These are phyloP conservation scores for Lacerta bilineata DNA, from an alignment of 2,797 vertebrate species.

Conservation along the genomic window DNA sequence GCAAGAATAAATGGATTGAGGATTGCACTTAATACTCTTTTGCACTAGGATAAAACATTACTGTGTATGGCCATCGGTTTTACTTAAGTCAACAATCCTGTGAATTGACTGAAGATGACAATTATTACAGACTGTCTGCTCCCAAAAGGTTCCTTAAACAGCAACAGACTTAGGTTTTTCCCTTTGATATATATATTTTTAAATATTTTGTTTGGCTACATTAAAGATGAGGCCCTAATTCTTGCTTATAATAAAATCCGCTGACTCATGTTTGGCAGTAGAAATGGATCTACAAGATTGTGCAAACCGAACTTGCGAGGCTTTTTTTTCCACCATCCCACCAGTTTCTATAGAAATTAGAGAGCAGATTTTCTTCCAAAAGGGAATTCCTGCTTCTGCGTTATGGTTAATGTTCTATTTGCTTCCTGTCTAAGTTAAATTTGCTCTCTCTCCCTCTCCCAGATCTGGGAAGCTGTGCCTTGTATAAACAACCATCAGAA, in stretches of 20 bases:
- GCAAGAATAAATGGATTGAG: conserved; percentile 4
- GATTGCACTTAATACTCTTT: not conserved
- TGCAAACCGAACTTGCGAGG: not conserved
- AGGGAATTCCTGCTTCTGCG: conserved; percentile 54
- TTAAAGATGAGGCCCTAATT: conserved; percentile 1
- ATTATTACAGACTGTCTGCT: not conserved
- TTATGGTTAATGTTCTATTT: conserved; percentile 66
- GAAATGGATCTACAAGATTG: not conserved
- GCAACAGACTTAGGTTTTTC: not conserved
- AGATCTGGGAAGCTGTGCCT: conserved; percentile 78
- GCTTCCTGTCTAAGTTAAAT: conserved; percentile 54
- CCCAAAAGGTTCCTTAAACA: not conserved
- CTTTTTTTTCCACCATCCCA: conserved; percentile 28
- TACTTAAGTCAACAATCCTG: not conserved
- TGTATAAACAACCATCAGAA: conserved; percentile 84
- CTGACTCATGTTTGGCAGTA: not conserved
- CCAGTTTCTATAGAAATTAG: conserved; percentile 60
- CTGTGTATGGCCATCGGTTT: conserved; percentile 2
- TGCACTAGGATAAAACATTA: not conserved
- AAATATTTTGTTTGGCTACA: not conserved
- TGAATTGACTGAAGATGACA: not conserved
- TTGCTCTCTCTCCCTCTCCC: conserved; percentile 50
- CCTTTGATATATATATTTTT: not conserved
- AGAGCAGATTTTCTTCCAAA: not conserved
- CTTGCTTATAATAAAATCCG: not conserved